Percentiles rank a stretch among this genome's conserved stretches.
phyloP scores from a whole-genome alignment of 2,888 invertebrate species.

The Lamellibrachia columna region DNA sequence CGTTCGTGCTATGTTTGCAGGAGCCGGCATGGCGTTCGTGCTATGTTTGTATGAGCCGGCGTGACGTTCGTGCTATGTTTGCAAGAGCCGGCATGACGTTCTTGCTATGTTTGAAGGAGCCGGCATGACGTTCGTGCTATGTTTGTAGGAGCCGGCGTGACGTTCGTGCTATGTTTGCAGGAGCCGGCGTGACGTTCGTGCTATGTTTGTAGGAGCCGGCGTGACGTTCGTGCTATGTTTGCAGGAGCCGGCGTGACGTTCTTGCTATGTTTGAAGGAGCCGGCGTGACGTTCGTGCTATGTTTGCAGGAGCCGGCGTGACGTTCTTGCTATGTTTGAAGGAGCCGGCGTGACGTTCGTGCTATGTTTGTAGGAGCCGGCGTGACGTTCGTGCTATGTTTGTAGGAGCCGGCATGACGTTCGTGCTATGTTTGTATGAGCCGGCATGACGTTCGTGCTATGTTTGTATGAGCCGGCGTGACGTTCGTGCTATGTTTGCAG shows the following conservation, averaged over 20 bases:
- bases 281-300: too few relatives aligned
- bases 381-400: not conserved
- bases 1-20: slow-evolving; percentile 54
- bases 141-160: not conserved
- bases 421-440: slow-evolving; percentile 67
- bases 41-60: slow-evolving; percentile 51
- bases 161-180: slow-evolving; percentile 53
- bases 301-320: not conserved
- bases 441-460: slow-evolving; percentile 71
- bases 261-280: not conserved
- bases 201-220: too few relatives aligned
- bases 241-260: slow-evolving; percentile 69
- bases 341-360: slow-evolving; percentile 66
- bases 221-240: not conserved
- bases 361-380: not conserved
- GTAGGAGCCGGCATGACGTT: slow-evolving; percentile 69
- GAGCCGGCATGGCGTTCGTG: slow-evolving; percentile 72
- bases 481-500: not conserved
- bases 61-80: not conserved
- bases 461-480: too few relatives aligned
- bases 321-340: slow-evolving; percentile 52
- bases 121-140: not conserved
- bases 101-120: not conserved
- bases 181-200: slow-evolving; percentile 74
- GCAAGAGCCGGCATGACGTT: not conserved